Conservation (phyloP, 2,113 vertebrate genomes). For the Sander lucioperca region DNA sequence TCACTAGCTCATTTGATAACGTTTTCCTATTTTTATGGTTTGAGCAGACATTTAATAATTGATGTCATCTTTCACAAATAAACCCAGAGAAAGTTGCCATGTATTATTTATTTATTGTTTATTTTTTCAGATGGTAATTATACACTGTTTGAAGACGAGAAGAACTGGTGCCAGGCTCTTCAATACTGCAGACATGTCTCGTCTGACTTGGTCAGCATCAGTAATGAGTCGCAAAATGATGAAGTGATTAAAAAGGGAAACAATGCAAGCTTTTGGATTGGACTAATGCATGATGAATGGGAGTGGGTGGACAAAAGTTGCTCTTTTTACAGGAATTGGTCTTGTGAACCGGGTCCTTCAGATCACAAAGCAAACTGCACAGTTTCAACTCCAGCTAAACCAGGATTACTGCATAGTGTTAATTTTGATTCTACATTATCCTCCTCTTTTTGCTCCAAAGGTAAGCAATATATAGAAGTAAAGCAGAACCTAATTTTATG, state of each 20-base stretch:
- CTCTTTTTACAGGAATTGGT: conserved; percentile 54
- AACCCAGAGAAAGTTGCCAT: background rate
- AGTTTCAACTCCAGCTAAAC: fast-evolving
- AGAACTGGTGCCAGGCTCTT: conserved; percentile 69
- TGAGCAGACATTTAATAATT: too few species aligned
- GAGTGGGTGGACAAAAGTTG: conserved; percentile 58
- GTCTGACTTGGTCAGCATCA: conserved; percentile 64
- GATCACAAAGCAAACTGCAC: too few species aligned
- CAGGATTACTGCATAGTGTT: too few species aligned
- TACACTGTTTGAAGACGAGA: fast-evolving
- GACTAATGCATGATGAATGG: conserved; percentile 56
- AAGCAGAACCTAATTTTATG: background rate
- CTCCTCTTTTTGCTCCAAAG: conserved; percentile 38
- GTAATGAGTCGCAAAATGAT: fast-evolving
- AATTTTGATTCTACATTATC: too few species aligned
- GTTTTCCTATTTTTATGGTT: too few species aligned
- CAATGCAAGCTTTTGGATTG: conserved; percentile 62
- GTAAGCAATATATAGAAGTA: conserved; percentile 23
- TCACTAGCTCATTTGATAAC: too few species aligned
- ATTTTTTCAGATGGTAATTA: conserved; percentile 19
- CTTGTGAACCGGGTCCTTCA: too few species aligned
- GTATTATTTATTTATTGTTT: background rate
- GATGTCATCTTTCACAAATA: background rate
- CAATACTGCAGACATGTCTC: conserved; percentile 48
- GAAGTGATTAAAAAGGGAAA: background rate